These are phyloP conservation scores for Triplophysa siluroides DNA, from an alignment of 2,113 vertebrate genomes.

Conservation along the genomic window DNA sequence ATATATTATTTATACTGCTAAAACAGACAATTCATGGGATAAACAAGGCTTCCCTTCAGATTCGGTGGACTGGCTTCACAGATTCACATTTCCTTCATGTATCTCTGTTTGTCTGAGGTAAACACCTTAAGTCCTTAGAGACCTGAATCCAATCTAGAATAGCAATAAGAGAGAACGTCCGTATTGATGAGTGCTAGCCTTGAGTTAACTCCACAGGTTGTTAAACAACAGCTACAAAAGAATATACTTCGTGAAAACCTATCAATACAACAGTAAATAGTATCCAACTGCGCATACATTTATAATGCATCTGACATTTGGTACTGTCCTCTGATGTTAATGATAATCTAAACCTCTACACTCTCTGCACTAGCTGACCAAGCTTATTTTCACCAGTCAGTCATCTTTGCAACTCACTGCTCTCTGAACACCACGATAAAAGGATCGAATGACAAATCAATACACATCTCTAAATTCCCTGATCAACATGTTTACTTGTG, in stretches of 20 bases:
- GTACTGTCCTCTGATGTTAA: constrained; percentile 39
- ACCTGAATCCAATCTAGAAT: neutral
- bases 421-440: constrained; percentile 16
- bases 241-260: neutral
- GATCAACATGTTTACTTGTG: constrained; percentile 39
- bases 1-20: too few species aligned
- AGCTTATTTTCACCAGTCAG: constrained; percentile 36
- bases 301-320: constrained; percentile 15
- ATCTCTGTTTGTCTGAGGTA: neutral
- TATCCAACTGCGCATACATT: neutral
- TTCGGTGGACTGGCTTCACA: neutral
- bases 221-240: constrained; percentile 11
- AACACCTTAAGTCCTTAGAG: neutral
- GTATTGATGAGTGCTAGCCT: neutral
- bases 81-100: neutral
- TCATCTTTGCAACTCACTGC: constrained; percentile 1
- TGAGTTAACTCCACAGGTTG: neutral
- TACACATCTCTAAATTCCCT: constrained; percentile 46
- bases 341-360: constrained; percentile 7
- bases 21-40: too few species aligned
- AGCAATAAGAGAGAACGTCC: constrained; percentile 12
- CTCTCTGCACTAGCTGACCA: neutral
- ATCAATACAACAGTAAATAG: constrained; percentile 26
- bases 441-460: constrained; percentile 37
- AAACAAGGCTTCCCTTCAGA: too few species aligned